Percentiles rank a stretch among this genome's conserved stretches.
These are phyloP conservation scores for Cochlearius cochlearius DNA, from an alignment of 2,113 vertebrate species.

Conservation along the genomic window DNA sequence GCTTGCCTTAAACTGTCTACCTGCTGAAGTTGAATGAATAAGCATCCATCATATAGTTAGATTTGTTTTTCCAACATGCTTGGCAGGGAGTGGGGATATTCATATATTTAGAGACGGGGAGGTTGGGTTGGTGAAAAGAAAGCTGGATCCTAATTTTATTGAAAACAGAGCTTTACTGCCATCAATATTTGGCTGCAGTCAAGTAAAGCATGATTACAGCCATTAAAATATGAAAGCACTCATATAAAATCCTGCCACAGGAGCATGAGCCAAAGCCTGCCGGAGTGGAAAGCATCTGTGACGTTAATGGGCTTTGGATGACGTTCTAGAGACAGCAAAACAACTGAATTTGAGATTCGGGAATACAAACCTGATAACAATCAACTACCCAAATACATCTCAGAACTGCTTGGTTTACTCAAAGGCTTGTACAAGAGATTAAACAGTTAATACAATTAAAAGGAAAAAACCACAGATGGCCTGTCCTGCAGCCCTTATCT, in stretches of 20 bases:
- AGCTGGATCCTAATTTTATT: not conserved
- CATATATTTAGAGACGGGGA: not conserved
- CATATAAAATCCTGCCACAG: not conserved
- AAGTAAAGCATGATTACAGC: conserved; percentile 18
- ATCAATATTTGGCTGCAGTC: not conserved
- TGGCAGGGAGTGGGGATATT: not conserved
- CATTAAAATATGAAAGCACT: conserved; percentile 44
- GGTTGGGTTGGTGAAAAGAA: not conserved
- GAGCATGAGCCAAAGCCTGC: conserved; percentile 22
- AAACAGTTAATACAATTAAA: conserved; percentile 19
- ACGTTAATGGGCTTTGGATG: conserved; percentile 28
- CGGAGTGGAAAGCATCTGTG: conserved; percentile 20
- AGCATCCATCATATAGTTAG: not conserved
- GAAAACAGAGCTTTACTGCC: conserved; percentile 20
- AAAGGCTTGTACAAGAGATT: not conserved
- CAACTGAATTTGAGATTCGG: conserved; percentile 8
- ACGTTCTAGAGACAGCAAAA: not conserved
- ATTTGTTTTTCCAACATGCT: not conserved
- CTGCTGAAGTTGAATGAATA: not conserved
- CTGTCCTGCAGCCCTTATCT: not conserved
- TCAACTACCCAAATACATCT: not conserved
- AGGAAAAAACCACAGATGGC: not conserved
- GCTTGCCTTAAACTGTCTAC: not conserved
- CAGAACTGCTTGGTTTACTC: not conserved
- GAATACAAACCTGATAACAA: not conserved